Percentiles rank a stretch among this genome's conserved stretches.
Conservation (phyloP, 2,113 vertebrate genomes). For the Numenius arquata region DNA sequence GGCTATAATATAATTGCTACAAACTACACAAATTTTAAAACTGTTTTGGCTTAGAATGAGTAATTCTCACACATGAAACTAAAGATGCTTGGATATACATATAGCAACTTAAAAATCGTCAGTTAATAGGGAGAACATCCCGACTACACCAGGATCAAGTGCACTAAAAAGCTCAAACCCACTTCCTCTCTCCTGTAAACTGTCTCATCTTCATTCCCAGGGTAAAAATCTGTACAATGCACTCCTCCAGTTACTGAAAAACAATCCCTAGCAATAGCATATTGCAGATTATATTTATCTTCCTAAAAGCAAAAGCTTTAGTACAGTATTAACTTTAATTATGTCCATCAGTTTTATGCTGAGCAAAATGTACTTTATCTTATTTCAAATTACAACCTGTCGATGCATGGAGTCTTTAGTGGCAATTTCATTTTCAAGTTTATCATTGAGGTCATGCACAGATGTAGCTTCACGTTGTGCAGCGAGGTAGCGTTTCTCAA, state of each 20-base stretch:
- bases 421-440: slow-evolving; percentile 97
- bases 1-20: background rate
- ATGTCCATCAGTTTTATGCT: background rate
- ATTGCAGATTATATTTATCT: background rate
- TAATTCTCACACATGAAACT: background rate
- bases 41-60: background rate
- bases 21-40: background rate
- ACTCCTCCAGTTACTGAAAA: background rate
- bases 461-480: slow-evolving; percentile 97
- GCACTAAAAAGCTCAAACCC: background rate
- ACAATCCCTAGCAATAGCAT: background rate
- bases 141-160: background rate
- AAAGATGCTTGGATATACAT: background rate
- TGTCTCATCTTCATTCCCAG: background rate
- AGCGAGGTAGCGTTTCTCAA: slow-evolving; percentile 97
- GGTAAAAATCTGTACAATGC: background rate
- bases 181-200: background rate
- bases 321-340: background rate
- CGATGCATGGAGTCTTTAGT: slow-evolving; percentile 92
- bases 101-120: background rate
- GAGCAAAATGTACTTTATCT: background rate
- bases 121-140: background rate
- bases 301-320: background rate
- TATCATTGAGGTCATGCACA: slow-evolving; percentile 96
- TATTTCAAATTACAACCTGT: slow-evolving; percentile 77